Evolutionary conservation across 2,113 vertebrate genomes (phyloP), one percentile per base, ranked within the genome.

Genomic region (Enhydra lutris): DNA sequence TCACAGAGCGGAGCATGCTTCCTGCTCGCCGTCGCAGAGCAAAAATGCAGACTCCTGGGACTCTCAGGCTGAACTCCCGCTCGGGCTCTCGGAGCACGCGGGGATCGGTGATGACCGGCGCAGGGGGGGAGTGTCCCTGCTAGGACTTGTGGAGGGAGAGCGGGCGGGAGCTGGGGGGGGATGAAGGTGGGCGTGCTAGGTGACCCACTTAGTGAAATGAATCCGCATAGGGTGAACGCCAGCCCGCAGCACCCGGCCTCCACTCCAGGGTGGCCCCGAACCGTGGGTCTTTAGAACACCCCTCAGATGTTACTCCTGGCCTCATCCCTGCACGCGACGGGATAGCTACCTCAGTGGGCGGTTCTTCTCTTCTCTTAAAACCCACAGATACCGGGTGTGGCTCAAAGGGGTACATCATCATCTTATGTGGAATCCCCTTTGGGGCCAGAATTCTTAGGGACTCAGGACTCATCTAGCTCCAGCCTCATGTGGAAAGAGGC

Each of bases 151-250:
- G 3, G 55, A 17, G 17, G n/a, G 55, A 8, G 29, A 1, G 12
- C 2, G 0, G 31, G 13, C 8, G 34, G 55, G 34, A 6, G 45
- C 26, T 3, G 55, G 14, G 4, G 14, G 20, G 26, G 29, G 36
- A 52, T 18, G 8, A 7, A 15, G 36, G 20, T 0, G 0, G 20
- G 18, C 0, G 0, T n/a, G 74, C 13, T 1, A 1, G 36, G 4
- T 1, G 29, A 36, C n/a, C 63, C 26, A 1, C 42, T 39, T 7
- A 4, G 42, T 3, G 50, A 26, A 3, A 5, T 13, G 50, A 67
- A 6, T 14, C 79, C 13, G 0, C 9, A 1, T 0, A 0, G 14
- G 17, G 7, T 2, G 24, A 10, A 12, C 55, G 4, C 7, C 14
- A 7, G 52, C 31, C 55, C 45, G 42, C n/a, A 1, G 52, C 78